These are phyloP conservation scores for Hydrolagus colliei DNA, from an alignment of 2,797 vertebrate species.

Conservation along the genomic window DNA sequence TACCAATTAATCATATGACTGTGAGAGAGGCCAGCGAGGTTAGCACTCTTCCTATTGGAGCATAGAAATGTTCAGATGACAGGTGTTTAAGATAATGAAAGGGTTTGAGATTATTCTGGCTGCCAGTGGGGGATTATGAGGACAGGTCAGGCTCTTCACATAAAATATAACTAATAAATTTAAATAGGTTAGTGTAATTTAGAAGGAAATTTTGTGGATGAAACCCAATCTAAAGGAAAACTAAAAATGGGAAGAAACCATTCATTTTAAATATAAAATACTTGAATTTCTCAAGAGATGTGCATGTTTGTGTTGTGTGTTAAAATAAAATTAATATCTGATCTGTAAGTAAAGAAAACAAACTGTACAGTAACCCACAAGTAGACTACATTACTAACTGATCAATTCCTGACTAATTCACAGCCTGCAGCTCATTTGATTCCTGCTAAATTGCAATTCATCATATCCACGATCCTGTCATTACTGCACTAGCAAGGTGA, in stretches of 20 bases:
- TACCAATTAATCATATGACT: too few species aligned
- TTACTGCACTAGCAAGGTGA: slow-evolving; percentile 22
- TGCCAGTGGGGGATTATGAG: too few species aligned
- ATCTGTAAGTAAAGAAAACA: slow-evolving; percentile 32
- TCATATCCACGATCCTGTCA: slow-evolving; percentile 34
- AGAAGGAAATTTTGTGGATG: background rate
- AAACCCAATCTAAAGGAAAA: background rate
- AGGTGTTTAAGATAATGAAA: too few species aligned
- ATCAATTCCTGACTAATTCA: slow-evolving; percentile 19
- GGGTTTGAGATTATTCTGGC: too few species aligned
- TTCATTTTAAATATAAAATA: background rate
- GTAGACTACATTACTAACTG: background rate
- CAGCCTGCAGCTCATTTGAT: slow-evolving; percentile 37
- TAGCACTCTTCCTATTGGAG: too few species aligned
- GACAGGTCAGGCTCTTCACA: too few species aligned
- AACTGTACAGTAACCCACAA: slow-evolving; percentile 4
- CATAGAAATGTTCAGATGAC: too few species aligned
- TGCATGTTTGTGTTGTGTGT: background rate
- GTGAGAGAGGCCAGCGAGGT: too few species aligned
- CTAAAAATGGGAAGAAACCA: background rate
- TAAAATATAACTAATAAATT: background rate
- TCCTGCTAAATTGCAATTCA: slow-evolving; percentile 34
- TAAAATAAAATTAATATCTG: slow-evolving; percentile 27
- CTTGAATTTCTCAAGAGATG: background rate
- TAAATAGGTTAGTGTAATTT: background rate